These are phyloP conservation scores for Lasioglossum albipes DNA, from an alignment of 1,140 invertebrate species.

Conservation along the genomic window DNA sequence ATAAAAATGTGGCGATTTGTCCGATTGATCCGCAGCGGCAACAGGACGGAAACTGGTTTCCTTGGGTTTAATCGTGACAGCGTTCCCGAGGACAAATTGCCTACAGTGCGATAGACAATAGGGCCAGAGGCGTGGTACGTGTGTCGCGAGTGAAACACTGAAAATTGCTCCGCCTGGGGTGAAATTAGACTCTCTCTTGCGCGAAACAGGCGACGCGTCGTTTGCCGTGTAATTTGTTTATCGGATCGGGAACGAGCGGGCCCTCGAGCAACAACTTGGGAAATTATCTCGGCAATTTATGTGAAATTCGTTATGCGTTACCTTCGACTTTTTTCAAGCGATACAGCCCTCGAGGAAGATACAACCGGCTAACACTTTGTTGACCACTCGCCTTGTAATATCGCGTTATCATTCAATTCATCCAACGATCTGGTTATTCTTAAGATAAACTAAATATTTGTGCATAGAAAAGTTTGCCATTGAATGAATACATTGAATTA, in stretches of 20 bases:
- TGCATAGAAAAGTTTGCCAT: too few relatives aligned
- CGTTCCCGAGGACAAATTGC: constrained; percentile 49
- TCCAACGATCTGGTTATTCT: too few relatives aligned
- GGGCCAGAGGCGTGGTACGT: constrained; percentile 68
- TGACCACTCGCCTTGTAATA: too few relatives aligned
- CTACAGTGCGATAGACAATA: constrained; percentile 38
- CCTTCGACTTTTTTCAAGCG: background rate
- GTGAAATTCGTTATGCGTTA: constrained; percentile 2
- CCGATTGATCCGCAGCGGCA: background rate
- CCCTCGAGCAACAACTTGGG: constrained; percentile 22
- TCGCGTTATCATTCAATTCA: too few relatives aligned
- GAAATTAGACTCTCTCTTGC: constrained; percentile 44
- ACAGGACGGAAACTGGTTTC: constrained; percentile 15
- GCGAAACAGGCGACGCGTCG: constrained; percentile 23
- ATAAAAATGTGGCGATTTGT: background rate
- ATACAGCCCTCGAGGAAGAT: background rate
- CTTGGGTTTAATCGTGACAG: constrained; percentile 39
- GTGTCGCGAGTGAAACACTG: constrained; percentile 63
- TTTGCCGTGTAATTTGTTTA: constrained; percentile 60
- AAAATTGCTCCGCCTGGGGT: constrained; percentile 66
- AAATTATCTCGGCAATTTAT: constrained; percentile 25
- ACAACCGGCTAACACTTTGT: background rate
- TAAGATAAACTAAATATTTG: too few relatives aligned
- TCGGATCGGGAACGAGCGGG: constrained; percentile 36
- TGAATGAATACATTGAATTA: too few relatives aligned